A percentile compares a stretch with the other conserved stretches of the same genome.
These are phyloP conservation scores for Synergus laeviventris DNA, from an alignment of 2,888 invertebrate genomes.

Conservation along the genomic window DNA sequence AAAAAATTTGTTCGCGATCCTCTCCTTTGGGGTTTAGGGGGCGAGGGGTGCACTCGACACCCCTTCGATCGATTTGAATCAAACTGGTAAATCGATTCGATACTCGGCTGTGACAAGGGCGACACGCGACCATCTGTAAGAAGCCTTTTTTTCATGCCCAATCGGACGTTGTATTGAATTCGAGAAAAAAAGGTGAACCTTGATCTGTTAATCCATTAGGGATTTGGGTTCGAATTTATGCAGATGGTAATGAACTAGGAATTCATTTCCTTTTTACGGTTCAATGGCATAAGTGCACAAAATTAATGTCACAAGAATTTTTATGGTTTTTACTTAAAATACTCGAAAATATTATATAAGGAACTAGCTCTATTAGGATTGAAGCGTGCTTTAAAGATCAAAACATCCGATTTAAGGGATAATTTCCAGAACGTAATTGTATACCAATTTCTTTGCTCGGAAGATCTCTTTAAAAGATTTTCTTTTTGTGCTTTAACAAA, in stretches of 20 bases:
- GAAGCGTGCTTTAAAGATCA: not conserved
- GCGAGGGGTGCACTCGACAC: constrained; percentile 28
- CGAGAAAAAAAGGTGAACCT: constrained; percentile 27
- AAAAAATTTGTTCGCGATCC: constrained; percentile 35
- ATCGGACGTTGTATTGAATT: constrained; percentile 27
- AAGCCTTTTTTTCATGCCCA: constrained; percentile 34
- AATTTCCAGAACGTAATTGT: not conserved
- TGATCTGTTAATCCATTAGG: constrained; percentile 35
- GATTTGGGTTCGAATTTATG: constrained; percentile 8
- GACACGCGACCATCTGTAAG: constrained; percentile 41
- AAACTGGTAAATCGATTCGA: constrained; percentile 36
- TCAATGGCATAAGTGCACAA: not conserved
- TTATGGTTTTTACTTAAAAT: too few relatives aligned
- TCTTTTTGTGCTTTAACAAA: not conserved
- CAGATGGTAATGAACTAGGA: constrained; percentile 10
- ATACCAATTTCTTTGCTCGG: not conserved
- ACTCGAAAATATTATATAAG: not conserved
- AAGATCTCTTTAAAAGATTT: not conserved
- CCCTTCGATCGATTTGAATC: constrained; percentile 35
- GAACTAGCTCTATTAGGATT: not conserved
- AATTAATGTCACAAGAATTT: too few relatives aligned
- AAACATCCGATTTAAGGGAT: not conserved
- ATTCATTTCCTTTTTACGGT: not conserved
- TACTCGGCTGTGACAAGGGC: constrained; percentile 35
- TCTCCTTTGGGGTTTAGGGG: constrained; percentile 27